Evolutionary conservation across 2,888 invertebrate genomes (phyloP).

Genomic region (Meloe dianella): DNA sequence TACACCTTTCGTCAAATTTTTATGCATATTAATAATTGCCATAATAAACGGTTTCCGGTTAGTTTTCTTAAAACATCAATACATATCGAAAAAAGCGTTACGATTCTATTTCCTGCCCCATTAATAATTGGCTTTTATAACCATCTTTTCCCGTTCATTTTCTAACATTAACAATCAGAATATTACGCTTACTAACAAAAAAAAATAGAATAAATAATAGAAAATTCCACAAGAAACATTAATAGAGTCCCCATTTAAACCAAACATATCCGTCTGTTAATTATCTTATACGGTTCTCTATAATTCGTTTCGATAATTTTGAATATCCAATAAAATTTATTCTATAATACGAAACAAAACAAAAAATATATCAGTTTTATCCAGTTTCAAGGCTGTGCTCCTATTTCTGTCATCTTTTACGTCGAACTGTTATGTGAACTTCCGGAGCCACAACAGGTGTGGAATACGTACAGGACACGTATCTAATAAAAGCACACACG

Average conservation of each 20-base stretch:
- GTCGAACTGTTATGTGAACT: slow-evolving; percentile 40
- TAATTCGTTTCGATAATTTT: background rate
- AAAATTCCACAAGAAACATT: background rate
- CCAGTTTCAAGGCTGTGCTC: slow-evolving; percentile 1
- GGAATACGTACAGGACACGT: slow-evolving; percentile 37
- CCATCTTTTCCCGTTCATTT: slow-evolving; percentile 10
- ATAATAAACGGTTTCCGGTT: slow-evolving; percentile 27
- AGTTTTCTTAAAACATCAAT: background rate
- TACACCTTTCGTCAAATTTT: slow-evolving; percentile 23
- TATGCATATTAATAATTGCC: slow-evolving; percentile 27
- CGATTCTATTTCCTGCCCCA: slow-evolving; percentile 20
- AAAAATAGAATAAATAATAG: background rate
- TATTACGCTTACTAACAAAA: background rate
- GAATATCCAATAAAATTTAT: background rate
- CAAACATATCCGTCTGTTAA: background rate
- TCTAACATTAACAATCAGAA: background rate
- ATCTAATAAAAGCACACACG: slow-evolving; percentile 2
- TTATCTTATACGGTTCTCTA: background rate
- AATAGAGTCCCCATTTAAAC: background rate
- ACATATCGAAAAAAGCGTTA: slow-evolving; percentile 5
- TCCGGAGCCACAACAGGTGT: slow-evolving; percentile 40
- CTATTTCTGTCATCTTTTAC: slow-evolving; percentile 9
- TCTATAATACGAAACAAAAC: background rate
- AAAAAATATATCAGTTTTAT: background rate
- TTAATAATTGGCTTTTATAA: slow-evolving; percentile 17